These are phyloP conservation scores for Phoenicopterus ruber DNA, from an alignment of 2,113 vertebrate genomes.

Conservation along the genomic window DNA sequence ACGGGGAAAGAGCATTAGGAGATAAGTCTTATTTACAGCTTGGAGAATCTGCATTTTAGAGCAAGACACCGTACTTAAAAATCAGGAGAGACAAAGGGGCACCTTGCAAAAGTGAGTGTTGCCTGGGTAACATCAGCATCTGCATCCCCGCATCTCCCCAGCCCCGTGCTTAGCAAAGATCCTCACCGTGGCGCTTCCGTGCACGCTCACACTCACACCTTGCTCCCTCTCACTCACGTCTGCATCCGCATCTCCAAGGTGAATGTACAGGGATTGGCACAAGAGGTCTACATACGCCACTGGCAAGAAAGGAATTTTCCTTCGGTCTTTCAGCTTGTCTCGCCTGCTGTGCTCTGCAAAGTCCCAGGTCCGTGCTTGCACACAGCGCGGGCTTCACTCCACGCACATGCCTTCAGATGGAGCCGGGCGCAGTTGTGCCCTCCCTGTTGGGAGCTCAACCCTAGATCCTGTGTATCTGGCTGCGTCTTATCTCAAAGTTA, in stretches of 20 bases:
- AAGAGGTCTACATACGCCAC: neutral
- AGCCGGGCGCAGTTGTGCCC: neutral
- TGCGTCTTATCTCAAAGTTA: neutral
- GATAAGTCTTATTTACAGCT: constrained; percentile 26
- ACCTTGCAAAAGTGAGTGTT: constrained; percentile 38
- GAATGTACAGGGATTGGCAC: neutral
- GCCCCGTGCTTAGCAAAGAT: neutral
- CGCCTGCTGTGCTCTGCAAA: neutral
- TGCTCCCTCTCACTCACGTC: neutral
- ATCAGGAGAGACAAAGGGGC: constrained; percentile 13
- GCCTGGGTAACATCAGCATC: constrained; percentile 42
- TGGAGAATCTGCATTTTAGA: constrained; percentile 9
- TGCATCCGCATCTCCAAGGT: neutral
- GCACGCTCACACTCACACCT: neutral
- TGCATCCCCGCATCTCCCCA: neutral
- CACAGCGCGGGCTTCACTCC: neutral
- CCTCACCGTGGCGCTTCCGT: neutral
- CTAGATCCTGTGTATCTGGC: neutral
- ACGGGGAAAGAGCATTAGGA: neutral
- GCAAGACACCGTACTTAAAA: neutral
- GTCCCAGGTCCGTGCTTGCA: neutral
- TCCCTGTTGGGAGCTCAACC: neutral
- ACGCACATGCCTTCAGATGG: neutral
- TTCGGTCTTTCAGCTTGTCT: neutral
- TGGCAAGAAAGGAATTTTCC: neutral